phyloP scores from a whole-genome alignment of 2,888 invertebrate species.

The Temnothorax rugatulus region DNA sequence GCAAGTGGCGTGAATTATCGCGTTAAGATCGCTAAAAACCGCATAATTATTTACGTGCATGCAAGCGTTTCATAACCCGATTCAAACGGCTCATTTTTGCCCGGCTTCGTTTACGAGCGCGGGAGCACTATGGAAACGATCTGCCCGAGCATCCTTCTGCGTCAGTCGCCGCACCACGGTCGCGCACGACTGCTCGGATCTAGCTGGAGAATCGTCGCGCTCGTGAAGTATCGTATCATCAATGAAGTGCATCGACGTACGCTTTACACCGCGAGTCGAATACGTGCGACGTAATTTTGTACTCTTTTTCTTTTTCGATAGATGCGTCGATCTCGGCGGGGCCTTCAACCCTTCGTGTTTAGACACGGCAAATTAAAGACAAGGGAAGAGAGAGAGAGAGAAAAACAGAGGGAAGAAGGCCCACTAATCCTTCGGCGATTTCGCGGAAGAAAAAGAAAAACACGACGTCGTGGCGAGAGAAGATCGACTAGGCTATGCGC shows the following conservation, averaged over 20 bases:
- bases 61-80: background rate
- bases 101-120: too few species aligned
- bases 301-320: slow-evolving; percentile 44
- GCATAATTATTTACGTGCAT: background rate
- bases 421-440: slow-evolving; percentile 55
- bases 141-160: slow-evolving; percentile 2
- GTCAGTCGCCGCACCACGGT: slow-evolving; percentile 43
- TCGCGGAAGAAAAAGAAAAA: slow-evolving; percentile 1
- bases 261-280: slow-evolving; percentile 2
- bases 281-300: slow-evolving; percentile 61
- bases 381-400: background rate
- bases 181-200: slow-evolving; percentile 14
- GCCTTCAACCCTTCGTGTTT: slow-evolving; percentile 19
- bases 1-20: background rate
- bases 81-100: background rate
- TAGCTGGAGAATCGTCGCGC: slow-evolving; percentile 17
- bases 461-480: slow-evolving; percentile 27
- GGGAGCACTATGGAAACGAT: slow-evolving; percentile 15
- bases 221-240: background rate
- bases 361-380: background rate
- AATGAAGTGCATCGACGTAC: slow-evolving; percentile 8
- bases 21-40: background rate
- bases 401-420: slow-evolving; percentile 42
- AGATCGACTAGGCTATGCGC: slow-evolving; percentile 40
- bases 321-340: slow-evolving; percentile 25